These are phyloP conservation scores for Gerris lacustris DNA, from an alignment of 2,888 invertebrate species.

Conservation along the genomic window DNA sequence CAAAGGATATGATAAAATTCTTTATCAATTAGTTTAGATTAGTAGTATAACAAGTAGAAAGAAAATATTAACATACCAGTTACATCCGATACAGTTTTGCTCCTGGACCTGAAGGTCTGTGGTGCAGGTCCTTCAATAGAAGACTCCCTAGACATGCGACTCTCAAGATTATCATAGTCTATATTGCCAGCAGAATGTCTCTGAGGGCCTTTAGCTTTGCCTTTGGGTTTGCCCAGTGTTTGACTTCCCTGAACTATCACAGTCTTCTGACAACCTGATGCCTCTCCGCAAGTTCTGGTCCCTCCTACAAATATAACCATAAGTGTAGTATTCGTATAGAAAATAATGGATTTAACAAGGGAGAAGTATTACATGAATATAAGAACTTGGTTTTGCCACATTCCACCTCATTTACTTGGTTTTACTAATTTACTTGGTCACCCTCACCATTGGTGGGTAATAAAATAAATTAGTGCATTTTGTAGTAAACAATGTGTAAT, in stretches of 20 bases:
- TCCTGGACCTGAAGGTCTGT: slow-evolving; percentile 60
- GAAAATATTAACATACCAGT: slow-evolving; percentile 43
- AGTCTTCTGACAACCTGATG: slow-evolving; percentile 14
- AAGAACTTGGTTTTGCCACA: too few species aligned
- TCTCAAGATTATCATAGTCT: slow-evolving; percentile 50
- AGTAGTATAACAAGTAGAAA: too few species aligned
- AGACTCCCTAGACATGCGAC: slow-evolving; percentile 31
- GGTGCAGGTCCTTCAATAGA: slow-evolving; percentile 34
- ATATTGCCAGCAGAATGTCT: slow-evolving; percentile 73
- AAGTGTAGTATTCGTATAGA: too few species aligned
- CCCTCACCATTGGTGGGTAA: too few species aligned
- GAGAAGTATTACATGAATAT: too few species aligned
- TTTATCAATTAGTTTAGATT: too few species aligned
- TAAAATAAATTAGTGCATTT: too few species aligned
- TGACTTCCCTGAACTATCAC: slow-evolving; percentile 60
- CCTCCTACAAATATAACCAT: background rate
- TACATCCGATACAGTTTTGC: slow-evolving; percentile 82
- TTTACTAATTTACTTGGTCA: too few species aligned
- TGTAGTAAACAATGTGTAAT: too few species aligned
- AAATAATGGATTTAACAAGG: too few species aligned
- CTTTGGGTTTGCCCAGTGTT: slow-evolving; percentile 69
- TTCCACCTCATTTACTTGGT: too few species aligned
- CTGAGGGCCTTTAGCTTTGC: slow-evolving; percentile 56
- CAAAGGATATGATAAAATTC: too few species aligned
- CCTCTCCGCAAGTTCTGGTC: background rate